Conservation (phyloP, 2,888 invertebrate species). For the Spodoptera picta region DNA sequence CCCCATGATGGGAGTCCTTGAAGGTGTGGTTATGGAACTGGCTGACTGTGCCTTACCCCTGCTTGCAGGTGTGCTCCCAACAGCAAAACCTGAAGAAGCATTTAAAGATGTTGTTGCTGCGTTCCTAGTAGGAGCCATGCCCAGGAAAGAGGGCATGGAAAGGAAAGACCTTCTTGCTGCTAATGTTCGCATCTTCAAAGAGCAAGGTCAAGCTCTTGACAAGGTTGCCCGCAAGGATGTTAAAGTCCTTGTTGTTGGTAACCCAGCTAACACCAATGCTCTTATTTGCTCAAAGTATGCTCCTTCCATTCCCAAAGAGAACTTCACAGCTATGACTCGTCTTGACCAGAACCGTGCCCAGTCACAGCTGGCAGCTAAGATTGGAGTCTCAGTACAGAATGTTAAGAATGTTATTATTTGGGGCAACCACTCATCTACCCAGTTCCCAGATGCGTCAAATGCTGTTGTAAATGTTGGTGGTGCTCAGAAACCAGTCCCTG, state of each 20-base stretch:
- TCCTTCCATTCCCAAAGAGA: constrained; percentile 97
- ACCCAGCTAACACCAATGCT: constrained; percentile 99
- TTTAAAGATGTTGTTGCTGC: constrained; percentile 98
- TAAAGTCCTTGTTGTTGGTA: constrained; percentile 98
- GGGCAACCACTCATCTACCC: constrained; percentile 99
- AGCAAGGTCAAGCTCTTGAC: constrained; percentile 98
- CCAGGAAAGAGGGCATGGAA: constrained; percentile 98
- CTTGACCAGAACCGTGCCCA: constrained; percentile 99
- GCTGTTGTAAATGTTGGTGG: constrained; percentile 90
- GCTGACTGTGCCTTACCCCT: constrained; percentile 98
- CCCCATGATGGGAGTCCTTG: constrained; percentile 98
- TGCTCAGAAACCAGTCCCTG: constrained; percentile 89
- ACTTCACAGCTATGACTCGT: constrained; percentile 99
- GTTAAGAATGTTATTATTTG: constrained; percentile 98
- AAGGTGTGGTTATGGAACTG: constrained; percentile 99
- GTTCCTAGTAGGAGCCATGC: constrained; percentile 99
- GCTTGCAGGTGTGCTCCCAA: constrained; percentile 94
- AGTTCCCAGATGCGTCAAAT: constrained; percentile 97
- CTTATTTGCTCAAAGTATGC: constrained; percentile 98
- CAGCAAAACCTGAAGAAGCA: constrained; percentile 96
- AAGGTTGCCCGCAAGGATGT: constrained; percentile 96
- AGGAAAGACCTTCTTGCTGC: constrained; percentile 98
- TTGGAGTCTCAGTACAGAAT: constrained; percentile 91
- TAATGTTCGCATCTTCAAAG: constrained; percentile 99
- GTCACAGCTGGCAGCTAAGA: constrained; percentile 94